Base-by-base conservation (phyloP, 2,113 vertebrate species). In the Holacanthus passer region DNA sequence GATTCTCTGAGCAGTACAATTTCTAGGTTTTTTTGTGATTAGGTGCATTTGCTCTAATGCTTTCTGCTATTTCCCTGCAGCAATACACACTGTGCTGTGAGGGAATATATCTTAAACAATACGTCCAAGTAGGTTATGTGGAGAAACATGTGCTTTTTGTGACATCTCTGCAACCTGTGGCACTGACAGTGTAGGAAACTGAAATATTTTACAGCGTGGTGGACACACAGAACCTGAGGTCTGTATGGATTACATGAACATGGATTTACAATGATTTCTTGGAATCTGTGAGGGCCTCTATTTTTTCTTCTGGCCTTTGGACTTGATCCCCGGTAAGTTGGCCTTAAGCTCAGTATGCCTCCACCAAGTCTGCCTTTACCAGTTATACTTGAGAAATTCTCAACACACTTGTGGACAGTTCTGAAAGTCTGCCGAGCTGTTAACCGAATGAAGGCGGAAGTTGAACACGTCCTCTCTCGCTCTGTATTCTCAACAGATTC, bases 241-340 rank as follows among this genome's bases (percentile, higher is more conserved):
- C 70, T 56, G 29, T 58, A 60, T 58, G 35, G 32, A 78, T 58
- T 71, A 59, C n/a, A 68, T 59, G 72, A 74, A 32, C 68, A 59
- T 55, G 63, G 74, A 35, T 73, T 37, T 76, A 67, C 7, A 16
- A 17, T 62, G 45, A 65, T 55, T 79, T 39, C 24, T 27, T 75
- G 16, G 19, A 75, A 39, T 58, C 75, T 67, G 62, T 63, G 0
- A 53, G 24, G 67, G 37, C 43, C 24, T 68, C 32, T 70, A 22
- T 59, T 81, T 77, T 50, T 73, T 59, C 27, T 66, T 65, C 50
- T 76, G 77, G 73, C 62, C 70, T 84, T 86, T 77, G 50, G 66
- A 79, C 67, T 48, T 63, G 29, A 70, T 24, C 71, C 20, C 17
- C 59, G 50, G 62, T 83, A 73, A 77, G 37, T 43, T 39, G 29